Conservation (phyloP, 2,888 invertebrate genomes). For the Tetropium fuscum region DNA sequence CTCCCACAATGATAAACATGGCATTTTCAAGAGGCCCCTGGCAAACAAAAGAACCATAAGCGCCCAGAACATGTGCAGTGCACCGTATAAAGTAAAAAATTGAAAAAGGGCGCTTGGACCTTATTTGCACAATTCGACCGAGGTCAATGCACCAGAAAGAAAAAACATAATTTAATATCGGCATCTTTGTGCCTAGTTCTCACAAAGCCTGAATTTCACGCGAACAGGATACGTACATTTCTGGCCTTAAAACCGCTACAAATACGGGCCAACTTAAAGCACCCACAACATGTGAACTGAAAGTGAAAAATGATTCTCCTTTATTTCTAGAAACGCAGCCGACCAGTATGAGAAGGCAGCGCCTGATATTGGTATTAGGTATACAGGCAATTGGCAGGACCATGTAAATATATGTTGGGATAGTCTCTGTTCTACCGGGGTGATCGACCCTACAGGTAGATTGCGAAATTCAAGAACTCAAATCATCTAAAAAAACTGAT, state of each 20-base stretch:
- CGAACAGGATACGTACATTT: slow-evolving; percentile 43
- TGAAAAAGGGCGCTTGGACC: slow-evolving; percentile 40
- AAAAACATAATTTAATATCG: slow-evolving; percentile 54
- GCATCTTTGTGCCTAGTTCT: slow-evolving; percentile 53
- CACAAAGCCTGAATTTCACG: slow-evolving; percentile 56
- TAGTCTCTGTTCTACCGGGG: slow-evolving; percentile 44
- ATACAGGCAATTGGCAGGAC: slow-evolving; percentile 26
- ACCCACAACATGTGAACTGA: slow-evolving; percentile 51
- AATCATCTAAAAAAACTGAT: slow-evolving; percentile 49
- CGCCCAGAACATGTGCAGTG: slow-evolving; percentile 41
- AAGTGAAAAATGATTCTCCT: slow-evolving; percentile 57
- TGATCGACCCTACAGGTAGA: slow-evolving; percentile 52
- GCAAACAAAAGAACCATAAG: slow-evolving; percentile 42
- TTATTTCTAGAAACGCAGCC: slow-evolving; percentile 46
- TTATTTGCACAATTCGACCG: slow-evolving; percentile 41
- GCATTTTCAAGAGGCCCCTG: slow-evolving; percentile 22
- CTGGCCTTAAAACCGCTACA: slow-evolving; percentile 27
- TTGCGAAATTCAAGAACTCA: slow-evolving; percentile 44
- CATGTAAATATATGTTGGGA: slow-evolving; percentile 35
- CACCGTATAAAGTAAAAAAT: slow-evolving; percentile 40
- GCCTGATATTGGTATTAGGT: slow-evolving; percentile 1
- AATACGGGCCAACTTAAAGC: slow-evolving; percentile 30
- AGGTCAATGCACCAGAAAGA: slow-evolving; percentile 37
- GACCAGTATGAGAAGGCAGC: slow-evolving; percentile 34
- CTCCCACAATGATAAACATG: slow-evolving; percentile 23